Evolutionary conservation across 2,113 vertebrate genomes (phyloP), one percentile per base, ranked within the genome.

Genomic region (Ariopsis seemanni): DNA sequence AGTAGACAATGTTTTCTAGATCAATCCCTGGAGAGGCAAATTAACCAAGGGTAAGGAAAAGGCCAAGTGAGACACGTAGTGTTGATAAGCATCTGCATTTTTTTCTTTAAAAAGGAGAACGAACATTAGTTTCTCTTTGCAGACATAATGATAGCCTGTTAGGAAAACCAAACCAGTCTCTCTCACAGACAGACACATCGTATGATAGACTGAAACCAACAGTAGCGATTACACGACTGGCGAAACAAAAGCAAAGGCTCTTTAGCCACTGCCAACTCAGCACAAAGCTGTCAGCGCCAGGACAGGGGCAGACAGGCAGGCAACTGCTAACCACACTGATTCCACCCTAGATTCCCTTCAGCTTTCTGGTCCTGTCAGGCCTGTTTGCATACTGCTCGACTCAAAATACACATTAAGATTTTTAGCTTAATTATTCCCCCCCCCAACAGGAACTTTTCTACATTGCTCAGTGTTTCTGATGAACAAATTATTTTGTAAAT

Each of bases 1-100:
- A 99, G 95, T 99, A 99, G 88, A 99, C 98, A 14, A 99, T 99
- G 94, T 99, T 99, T 95, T 99, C 98, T 95, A 99, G 95, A 94
- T 99, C 98, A 90, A 99, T 97, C 91, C 98, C 98, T 98, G 88
- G 42, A 75, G 17, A 58, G 62, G 87, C 86, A 75, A 83, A 91
- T 52, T 53, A 93, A 87, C 93, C 93, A 63, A 84, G 17, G n/a
- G 57, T 57, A 12, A 67, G 10, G 63, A 72, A 55, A 25, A 69
- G 53, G 55, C 14, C 48, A n/a, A 67, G 50, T 27, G 50, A 82
- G 57, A 71, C 50, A 78, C 69, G 63, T 4, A 30, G 25, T 42
- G 52, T 6, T 83, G 85, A 69, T 48, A 84, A 83, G 65, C 58
- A 83, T 65, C 50, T 42, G 57, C 2, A 17, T 27, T 69, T 17